Evolutionary conservation across 2,113 vertebrate genomes (phyloP).

Genomic region (Anolis sagrei): DNA sequence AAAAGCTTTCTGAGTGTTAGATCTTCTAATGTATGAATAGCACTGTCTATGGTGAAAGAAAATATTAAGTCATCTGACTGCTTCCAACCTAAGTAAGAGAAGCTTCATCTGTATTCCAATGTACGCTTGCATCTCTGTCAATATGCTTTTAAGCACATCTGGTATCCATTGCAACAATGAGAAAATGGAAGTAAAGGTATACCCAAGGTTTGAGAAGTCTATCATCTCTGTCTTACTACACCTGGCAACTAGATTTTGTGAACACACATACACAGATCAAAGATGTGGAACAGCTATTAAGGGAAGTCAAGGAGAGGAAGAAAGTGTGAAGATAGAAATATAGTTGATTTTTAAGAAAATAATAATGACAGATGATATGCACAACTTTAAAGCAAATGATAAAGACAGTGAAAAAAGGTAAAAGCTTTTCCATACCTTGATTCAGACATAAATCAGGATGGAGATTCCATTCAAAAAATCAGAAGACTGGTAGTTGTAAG

Average conservation of each 20-base stretch:
- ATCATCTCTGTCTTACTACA: background rate
- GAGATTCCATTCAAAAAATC: too few relatives aligned
- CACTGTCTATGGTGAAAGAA: background rate
- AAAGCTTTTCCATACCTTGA: too few relatives aligned
- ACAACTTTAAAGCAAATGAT: too few relatives aligned
- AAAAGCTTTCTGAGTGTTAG: background rate
- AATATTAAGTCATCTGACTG: background rate
- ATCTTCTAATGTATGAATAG: background rate
- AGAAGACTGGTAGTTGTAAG: too few relatives aligned
- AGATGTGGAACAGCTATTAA: too few relatives aligned
- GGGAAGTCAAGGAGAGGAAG: background rate
- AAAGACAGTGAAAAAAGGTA: too few relatives aligned
- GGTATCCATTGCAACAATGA: background rate
- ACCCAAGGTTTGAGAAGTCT: background rate
- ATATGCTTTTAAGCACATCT: background rate
- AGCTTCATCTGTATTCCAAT: background rate
- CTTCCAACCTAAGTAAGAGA: background rate
- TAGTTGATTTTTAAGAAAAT: too few relatives aligned
- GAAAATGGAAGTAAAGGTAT: background rate
- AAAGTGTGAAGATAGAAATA: too few relatives aligned
- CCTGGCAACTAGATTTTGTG: background rate
- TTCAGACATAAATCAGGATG: too few relatives aligned
- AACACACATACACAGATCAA: background rate
- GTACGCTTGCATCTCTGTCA: slow-evolving; percentile 1
- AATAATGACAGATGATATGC: too few relatives aligned